phyloP scores from a whole-genome alignment of 23 tunicate species.

The Phallusia fumigata region DNA sequence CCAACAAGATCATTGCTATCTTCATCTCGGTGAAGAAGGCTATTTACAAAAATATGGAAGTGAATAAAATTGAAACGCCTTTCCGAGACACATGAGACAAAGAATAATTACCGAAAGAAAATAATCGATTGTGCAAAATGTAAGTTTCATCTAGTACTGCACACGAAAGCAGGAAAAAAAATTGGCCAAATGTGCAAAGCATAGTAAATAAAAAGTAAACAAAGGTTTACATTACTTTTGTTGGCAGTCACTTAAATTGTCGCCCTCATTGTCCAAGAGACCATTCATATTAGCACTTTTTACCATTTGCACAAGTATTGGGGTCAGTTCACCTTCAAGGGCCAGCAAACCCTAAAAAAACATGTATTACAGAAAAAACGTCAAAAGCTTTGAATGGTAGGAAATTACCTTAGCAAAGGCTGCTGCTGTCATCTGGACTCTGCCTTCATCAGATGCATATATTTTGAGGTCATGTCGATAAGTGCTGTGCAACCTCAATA shows the following conservation, averaged over 20 bases:
- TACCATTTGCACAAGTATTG: slow-evolving; percentile 99
- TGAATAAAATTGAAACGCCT: slow-evolving; percentile 11
- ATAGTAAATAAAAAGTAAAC: background rate
- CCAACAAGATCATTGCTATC: slow-evolving; percentile 42
- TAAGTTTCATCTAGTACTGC: background rate
- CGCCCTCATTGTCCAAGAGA: slow-evolving; percentile 92
- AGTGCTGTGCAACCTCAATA: slow-evolving; percentile 92
- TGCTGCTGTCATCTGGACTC: slow-evolving; percentile 99
- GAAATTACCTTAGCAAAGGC: slow-evolving; percentile 93
- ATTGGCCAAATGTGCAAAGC: background rate
- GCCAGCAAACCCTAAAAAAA: slow-evolving; percentile 86
- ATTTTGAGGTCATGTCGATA: slow-evolving; percentile 98
- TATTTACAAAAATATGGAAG: background rate
- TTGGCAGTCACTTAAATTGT: slow-evolving; percentile 78
- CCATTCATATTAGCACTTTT: slow-evolving; percentile 99
- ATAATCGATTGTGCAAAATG: background rate
- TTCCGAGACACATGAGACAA: background rate
- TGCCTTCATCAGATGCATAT: slow-evolving; percentile 99
- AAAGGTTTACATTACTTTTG: slow-evolving; percentile 58
- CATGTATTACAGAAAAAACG: background rate
- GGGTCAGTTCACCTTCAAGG: slow-evolving; percentile 98
- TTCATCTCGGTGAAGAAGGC: slow-evolving; percentile 49
- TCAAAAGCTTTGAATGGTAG: background rate
- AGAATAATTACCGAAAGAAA: background rate
- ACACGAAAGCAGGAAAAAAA: background rate